Evolutionary conservation across 2,113 vertebrate genomes (phyloP), one percentile per base, ranked within the genome.

Genomic region (Pomatorhinus ruficollis): DNA sequence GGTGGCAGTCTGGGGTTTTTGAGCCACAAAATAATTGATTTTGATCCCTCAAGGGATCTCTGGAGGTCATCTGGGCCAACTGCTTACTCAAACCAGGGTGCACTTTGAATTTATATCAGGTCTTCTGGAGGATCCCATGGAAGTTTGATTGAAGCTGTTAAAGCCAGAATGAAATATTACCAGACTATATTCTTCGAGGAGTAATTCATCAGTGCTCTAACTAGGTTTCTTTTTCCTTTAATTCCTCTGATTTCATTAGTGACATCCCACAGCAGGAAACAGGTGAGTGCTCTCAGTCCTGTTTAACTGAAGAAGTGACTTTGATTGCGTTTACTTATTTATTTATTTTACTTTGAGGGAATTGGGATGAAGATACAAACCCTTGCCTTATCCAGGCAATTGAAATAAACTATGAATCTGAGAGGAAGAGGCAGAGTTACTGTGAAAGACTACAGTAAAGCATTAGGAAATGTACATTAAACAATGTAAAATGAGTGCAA

Each of bases 181-280:
- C 59, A 56, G 76, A 54, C 54, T 66, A 28, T 81, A 56, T 50
- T 35, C 57, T 93, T 93, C 0, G 2, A 93, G 78, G 71, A 94
- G 86, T 85, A 94, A 85, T 90, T 94, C 71, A 83, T 70, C 71
- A 83, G 68, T 44, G 49, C n/a, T 85, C 52, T 89, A 82, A 91
- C 64, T 82, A 69, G 39, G 35, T 85, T 83, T 83, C 42, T 87
- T 84, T 85, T 45, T 83, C 63, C 60, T 90, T 77, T 93, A 88
- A 81, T 95, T 96, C 87, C 31, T 78, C 47, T 64, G 71, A 88
- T 94, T 83, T 37, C 33, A 24, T 83, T 74, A 90, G 22, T 86
- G 44, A 66, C 9, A 7, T 80, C 85, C 66, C 78, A 59, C 63
- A 83, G 66, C 37, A 91, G 87, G 84, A 93, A 93, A 82, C 0